Evolutionary conservation across 2,113 vertebrate species (phyloP).

Genomic region (Anser cygnoides): DNA sequence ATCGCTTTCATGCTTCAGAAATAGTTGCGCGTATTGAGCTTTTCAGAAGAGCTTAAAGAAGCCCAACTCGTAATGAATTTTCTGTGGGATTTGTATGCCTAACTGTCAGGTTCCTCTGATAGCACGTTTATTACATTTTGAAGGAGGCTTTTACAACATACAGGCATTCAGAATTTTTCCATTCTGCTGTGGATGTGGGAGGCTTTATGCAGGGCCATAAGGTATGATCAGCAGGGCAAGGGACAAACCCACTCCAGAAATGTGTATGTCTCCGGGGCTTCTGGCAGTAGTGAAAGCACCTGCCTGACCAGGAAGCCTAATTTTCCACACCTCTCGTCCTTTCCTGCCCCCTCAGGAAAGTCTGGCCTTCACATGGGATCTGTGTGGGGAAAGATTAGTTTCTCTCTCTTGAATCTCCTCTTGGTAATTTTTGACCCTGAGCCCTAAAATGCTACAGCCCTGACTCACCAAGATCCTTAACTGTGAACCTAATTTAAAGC

Average conservation of each 20-base stretch:
- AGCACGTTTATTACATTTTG: background rate
- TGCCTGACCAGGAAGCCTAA: background rate
- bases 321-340: fast-evolving
- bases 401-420: background rate
- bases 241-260: background rate
- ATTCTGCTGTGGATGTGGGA: fast-evolving
- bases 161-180: background rate
- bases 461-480: background rate
- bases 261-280: background rate
- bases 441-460: background rate
- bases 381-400: background rate
- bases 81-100: background rate
- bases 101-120: background rate
- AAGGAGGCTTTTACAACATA: background rate
- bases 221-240: background rate
- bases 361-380: fast-evolving
- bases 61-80: background rate
- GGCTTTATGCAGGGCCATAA: background rate
- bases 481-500: background rate
- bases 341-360: background rate
- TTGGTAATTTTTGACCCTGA: background rate
- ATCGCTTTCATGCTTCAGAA: background rate
- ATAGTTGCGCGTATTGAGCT: background rate
- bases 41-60: background rate
- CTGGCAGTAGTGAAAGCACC: background rate